These are phyloP conservation scores for Campoletis raptor DNA, from an alignment of 2,888 invertebrate genomes.

Conservation along the genomic window DNA sequence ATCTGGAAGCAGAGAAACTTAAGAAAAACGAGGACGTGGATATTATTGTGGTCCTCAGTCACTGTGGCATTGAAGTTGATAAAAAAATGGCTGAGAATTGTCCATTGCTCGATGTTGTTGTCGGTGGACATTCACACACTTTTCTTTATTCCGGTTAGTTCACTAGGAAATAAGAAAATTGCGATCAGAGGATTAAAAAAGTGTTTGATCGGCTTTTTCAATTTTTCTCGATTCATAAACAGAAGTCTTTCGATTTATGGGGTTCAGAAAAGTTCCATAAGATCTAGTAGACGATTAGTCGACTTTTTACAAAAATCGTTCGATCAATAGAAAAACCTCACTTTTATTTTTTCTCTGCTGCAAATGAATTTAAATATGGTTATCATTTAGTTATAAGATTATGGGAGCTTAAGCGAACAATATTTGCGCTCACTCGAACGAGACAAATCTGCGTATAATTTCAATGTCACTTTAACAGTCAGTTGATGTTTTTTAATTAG, in stretches of 20 bases:
- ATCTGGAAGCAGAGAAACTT: conserved; percentile 89
- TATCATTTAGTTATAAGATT: not conserved
- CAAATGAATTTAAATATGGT: not conserved
- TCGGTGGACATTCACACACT: conserved; percentile 94
- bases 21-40: conserved; percentile 87
- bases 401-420: not conserved
- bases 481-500: not conserved
- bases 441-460: not conserved
- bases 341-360: not conserved
- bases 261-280: not conserved
- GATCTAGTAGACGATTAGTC: not conserved
- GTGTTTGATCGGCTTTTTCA: not conserved
- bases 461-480: not conserved
- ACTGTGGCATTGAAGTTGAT: conserved; percentile 91
- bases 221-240: not conserved
- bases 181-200: not conserved
- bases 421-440: not conserved
- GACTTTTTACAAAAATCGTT: not conserved
- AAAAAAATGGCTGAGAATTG: conserved; percentile 88
- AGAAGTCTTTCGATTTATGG: not conserved
- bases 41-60: conserved; percentile 94
- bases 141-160: conserved; percentile 88
- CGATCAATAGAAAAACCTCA: not conserved
- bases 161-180: not conserved
- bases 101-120: conserved; percentile 91